Conservation (phyloP, 2,888 invertebrate genomes). For the Scaeva pyrastri region DNA sequence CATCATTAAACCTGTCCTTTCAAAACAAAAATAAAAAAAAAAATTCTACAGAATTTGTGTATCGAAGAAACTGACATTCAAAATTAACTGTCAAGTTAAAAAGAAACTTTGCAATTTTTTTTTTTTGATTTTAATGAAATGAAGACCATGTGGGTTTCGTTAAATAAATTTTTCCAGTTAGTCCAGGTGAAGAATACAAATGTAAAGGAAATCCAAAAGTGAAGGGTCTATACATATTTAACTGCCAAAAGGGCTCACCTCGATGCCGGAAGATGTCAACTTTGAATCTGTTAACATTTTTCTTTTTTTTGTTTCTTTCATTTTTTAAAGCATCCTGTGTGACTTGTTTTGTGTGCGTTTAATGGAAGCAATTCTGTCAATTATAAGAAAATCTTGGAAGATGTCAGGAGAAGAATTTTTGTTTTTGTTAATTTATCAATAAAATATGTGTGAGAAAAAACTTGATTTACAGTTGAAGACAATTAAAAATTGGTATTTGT, state of each 20-base stretch:
- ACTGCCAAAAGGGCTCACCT: conserved; percentile 34
- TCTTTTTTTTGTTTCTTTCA: conserved; percentile 24
- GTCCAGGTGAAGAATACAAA: neutral
- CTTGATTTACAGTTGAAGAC: neutral
- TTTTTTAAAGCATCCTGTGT: neutral
- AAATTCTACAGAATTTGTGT: conserved; percentile 24
- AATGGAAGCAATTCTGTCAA: conserved; percentile 18
- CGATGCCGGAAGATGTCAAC: conserved; percentile 14
- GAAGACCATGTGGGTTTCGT: conserved; percentile 41
- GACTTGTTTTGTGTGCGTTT: neutral
- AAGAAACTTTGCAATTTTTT: conserved; percentile 1
- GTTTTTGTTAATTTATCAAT: neutral
- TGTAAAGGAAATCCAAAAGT: conserved; percentile 28
- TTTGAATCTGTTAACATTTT: conserved; percentile 16
- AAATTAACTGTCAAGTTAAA: conserved; percentile 49
- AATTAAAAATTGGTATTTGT: neutral
- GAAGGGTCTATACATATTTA: conserved; percentile 7
- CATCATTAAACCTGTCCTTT: neutral
- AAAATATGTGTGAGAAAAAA: neutral
- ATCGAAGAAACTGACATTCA: conserved; percentile 15
- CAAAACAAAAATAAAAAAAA: neutral
- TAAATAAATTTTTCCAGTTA: conserved; percentile 34
- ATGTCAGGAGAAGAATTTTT: neutral
- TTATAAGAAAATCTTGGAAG: conserved; percentile 36
- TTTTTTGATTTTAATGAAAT: conserved; percentile 52